Evolutionary conservation across 2,888 invertebrate species (phyloP).

Genomic region (Hydraecia micacea): DNA sequence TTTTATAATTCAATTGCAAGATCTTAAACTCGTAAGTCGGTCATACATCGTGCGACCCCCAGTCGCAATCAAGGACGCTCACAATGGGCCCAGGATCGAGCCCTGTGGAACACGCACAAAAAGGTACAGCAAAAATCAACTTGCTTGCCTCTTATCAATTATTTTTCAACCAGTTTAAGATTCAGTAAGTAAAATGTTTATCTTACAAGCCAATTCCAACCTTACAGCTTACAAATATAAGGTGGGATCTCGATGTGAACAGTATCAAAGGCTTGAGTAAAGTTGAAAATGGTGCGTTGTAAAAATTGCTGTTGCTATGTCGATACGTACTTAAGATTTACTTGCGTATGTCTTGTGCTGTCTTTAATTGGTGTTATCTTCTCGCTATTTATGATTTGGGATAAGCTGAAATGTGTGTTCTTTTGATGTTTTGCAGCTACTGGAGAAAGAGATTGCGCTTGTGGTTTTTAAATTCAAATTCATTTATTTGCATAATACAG

Average conservation of each 20-base stretch:
- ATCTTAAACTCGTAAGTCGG: constrained; percentile 51
- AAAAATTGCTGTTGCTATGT: constrained; percentile 65
- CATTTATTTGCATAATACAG: too few species aligned
- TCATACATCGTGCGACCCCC: constrained; percentile 62
- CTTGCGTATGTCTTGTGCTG: constrained; percentile 52
- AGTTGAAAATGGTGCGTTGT: constrained; percentile 78
- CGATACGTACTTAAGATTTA: constrained; percentile 59
- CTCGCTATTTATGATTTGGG: constrained; percentile 53
- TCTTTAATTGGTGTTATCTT: constrained; percentile 60
- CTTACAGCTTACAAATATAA: constrained; percentile 34
- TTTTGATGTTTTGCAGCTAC: constrained; percentile 15
- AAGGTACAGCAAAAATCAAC: constrained; percentile 68
- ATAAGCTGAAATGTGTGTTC: constrained; percentile 31
- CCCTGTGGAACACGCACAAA: constrained; percentile 69
- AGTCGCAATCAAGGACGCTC: constrained; percentile 58
- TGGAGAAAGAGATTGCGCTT: neutral
- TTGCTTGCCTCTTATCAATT: constrained; percentile 75
- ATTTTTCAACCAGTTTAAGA: constrained; percentile 74
- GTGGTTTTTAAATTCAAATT: neutral
- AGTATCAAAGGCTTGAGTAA: constrained; percentile 75
- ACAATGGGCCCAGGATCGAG: constrained; percentile 58
- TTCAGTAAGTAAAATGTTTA: constrained; percentile 66
- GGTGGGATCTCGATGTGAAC: constrained; percentile 56
- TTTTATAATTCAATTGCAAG: constrained; percentile 44
- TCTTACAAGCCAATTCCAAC: constrained; percentile 21